phyloP scores from a whole-genome alignment of 2,797 vertebrate species.

The Morelia viridis region DNA sequence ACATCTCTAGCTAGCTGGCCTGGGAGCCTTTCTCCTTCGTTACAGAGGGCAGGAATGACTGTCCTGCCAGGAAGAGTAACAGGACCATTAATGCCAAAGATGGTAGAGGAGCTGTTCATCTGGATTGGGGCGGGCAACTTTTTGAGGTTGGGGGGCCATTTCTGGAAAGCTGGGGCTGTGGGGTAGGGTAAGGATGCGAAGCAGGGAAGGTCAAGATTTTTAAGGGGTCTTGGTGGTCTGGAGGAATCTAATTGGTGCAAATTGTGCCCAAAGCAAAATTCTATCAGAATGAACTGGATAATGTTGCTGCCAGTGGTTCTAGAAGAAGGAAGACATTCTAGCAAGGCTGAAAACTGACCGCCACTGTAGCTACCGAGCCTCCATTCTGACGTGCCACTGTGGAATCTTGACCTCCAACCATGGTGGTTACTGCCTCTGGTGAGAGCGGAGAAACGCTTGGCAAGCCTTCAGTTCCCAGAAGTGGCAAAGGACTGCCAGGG shows the following conservation, averaged over 20 bases:
- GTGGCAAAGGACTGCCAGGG: slow-evolving; percentile 82
- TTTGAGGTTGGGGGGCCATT: neutral
- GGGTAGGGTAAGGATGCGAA: neutral
- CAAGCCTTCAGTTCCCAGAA: slow-evolving; percentile 75
- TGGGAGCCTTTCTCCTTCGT: neutral
- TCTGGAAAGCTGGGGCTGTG: neutral
- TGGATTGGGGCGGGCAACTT: neutral
- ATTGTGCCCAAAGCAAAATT: neutral
- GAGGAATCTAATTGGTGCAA: neutral
- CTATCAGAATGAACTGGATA: neutral
- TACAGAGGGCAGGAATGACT: neutral
- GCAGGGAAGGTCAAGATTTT: neutral
- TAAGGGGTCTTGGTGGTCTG: neutral
- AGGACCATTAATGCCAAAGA: neutral
- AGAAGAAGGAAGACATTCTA: neutral
- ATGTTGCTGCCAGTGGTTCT: neutral
- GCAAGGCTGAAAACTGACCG: slow-evolving; percentile 71
- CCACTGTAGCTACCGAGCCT: slow-evolving; percentile 65
- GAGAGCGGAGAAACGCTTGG: slow-evolving; percentile 70
- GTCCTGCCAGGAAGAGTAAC: neutral
- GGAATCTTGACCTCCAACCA: slow-evolving; percentile 62
- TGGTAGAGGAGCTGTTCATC: neutral
- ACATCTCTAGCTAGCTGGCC: neutral
- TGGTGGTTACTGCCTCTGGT: slow-evolving; percentile 59
- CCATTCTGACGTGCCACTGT: slow-evolving; percentile 66